phyloP scores from a whole-genome alignment of 2,888 invertebrate genomes.

The Drosophila phalerata region DNA sequence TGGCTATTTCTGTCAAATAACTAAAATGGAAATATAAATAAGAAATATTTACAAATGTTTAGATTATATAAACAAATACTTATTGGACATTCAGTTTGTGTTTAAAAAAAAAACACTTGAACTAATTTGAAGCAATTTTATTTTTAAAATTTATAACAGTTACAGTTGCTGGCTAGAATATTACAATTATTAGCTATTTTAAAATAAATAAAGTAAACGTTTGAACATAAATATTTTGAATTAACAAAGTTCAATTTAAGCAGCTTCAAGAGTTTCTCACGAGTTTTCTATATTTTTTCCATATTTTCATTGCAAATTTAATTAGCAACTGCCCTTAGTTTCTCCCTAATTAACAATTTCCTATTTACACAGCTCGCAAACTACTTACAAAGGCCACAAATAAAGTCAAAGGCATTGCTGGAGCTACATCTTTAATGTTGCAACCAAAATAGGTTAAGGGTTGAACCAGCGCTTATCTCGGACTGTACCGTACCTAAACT shows the following conservation, averaged over 20 bases:
- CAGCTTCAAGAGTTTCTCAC: too few relatives aligned
- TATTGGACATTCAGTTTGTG: too few relatives aligned
- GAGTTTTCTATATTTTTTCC: neutral
- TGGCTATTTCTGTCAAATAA: neutral
- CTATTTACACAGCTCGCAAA: slow-evolving; percentile 14
- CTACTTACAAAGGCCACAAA: slow-evolving; percentile 36
- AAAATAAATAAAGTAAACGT: too few relatives aligned
- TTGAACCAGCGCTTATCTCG: slow-evolving; percentile 31
- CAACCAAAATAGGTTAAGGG: slow-evolving; percentile 19
- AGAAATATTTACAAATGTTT: neutral
- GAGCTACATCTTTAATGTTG: slow-evolving; percentile 6
- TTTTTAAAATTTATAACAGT: too few relatives aligned
- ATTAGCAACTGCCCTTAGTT: slow-evolving; percentile 40
- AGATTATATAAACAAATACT: neutral
- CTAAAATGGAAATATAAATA: neutral
- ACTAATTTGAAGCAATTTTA: too few relatives aligned
- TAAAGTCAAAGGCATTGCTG: slow-evolving; percentile 28
- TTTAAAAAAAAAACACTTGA: too few relatives aligned
- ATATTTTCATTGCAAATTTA: slow-evolving; percentile 21
- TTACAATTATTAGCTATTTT: too few relatives aligned
- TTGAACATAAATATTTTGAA: too few relatives aligned
- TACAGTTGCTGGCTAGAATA: too few relatives aligned
- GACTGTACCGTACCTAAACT: slow-evolving; percentile 23
- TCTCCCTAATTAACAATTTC: slow-evolving; percentile 45
- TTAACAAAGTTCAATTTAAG: too few relatives aligned